These are phyloP conservation scores for Loripinus fragilis DNA, from an alignment of 2,888 invertebrate genomes.

Conservation along the genomic window DNA sequence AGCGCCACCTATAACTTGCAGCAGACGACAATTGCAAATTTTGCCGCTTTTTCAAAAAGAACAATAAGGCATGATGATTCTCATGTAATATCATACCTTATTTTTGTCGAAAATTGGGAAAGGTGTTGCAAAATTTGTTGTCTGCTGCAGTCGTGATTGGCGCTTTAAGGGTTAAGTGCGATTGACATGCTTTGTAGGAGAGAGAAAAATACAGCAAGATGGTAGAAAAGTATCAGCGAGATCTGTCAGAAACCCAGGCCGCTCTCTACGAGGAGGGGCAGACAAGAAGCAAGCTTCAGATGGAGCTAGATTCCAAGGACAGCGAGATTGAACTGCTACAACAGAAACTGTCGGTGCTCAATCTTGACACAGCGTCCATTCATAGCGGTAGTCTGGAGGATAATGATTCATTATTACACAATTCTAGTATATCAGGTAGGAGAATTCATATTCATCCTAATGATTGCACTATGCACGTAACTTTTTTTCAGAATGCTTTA, in stretches of 20 bases:
- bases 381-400: slow-evolving; percentile 88
- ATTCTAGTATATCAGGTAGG: slow-evolving; percentile 47
- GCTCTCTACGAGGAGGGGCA: slow-evolving; percentile 88
- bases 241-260: slow-evolving; percentile 93
- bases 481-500: no score
- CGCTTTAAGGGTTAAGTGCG: no score
- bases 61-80: no score
- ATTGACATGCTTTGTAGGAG: slow-evolving; percentile 87
- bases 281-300: slow-evolving; percentile 89
- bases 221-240: slow-evolving; percentile 92
- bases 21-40: no score
- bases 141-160: no score
- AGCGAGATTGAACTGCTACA: slow-evolving; percentile 95
- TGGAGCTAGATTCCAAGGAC: slow-evolving; percentile 98
- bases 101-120: no score
- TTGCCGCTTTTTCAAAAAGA: no score
- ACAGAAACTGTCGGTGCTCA: slow-evolving; percentile 91
- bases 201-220: slow-evolving; percentile 96
- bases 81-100: no score
- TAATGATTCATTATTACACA: slow-evolving; percentile 47
- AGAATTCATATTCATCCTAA: not conserved
- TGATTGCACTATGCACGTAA: no score
- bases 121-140: no score
- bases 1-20: no score
- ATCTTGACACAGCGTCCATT: slow-evolving; percentile 94